Conservation (phyloP, 1,140 invertebrate genomes). For the Drosophila azteca region DNA sequence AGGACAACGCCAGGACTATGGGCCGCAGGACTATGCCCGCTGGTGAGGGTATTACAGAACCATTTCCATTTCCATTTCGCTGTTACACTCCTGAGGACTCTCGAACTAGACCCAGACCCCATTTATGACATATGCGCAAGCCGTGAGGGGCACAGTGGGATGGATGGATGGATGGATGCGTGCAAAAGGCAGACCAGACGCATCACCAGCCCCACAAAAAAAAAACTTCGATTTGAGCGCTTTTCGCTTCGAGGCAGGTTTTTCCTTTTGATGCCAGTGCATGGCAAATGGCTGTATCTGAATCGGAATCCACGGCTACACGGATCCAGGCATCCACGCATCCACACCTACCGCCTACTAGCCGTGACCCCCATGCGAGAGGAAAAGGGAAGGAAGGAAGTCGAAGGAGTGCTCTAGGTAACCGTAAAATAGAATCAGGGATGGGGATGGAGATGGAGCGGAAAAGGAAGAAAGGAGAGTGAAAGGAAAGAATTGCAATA, state of each 20-base stretch:
- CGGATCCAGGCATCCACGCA: constrained; percentile 2
- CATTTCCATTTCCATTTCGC: constrained; percentile 72
- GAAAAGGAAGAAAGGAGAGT: constrained; percentile 7
- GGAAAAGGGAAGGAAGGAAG: constrained; percentile 15
- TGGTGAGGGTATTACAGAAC: constrained; percentile 7
- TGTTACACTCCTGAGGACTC: constrained; percentile 55
- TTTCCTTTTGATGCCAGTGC: constrained; percentile 65
- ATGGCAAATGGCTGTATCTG: constrained; percentile 44
- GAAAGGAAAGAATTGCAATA: constrained; percentile 79
- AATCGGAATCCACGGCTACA: constrained; percentile 31
- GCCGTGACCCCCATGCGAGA: no score
- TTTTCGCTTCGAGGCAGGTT: constrained; percentile 67
- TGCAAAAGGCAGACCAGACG: constrained; percentile 39
- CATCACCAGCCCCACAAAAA: constrained; percentile 37
- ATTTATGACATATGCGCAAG: constrained; percentile 75
- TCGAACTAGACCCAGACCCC: constrained; percentile 45
- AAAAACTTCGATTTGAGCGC: constrained; percentile 66
- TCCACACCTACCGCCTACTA: constrained; percentile 12
- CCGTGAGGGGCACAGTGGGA: constrained; percentile 21
- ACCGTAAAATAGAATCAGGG: constrained; percentile 55
- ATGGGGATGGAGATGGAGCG: neutral
- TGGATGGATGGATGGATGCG: neutral
- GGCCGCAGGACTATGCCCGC: no score
- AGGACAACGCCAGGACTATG: no score
- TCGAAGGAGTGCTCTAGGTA: constrained; percentile 38